These are phyloP conservation scores for Amphiprion clarkii DNA, from an alignment of 2,797 vertebrate species.

Conservation along the genomic window DNA sequence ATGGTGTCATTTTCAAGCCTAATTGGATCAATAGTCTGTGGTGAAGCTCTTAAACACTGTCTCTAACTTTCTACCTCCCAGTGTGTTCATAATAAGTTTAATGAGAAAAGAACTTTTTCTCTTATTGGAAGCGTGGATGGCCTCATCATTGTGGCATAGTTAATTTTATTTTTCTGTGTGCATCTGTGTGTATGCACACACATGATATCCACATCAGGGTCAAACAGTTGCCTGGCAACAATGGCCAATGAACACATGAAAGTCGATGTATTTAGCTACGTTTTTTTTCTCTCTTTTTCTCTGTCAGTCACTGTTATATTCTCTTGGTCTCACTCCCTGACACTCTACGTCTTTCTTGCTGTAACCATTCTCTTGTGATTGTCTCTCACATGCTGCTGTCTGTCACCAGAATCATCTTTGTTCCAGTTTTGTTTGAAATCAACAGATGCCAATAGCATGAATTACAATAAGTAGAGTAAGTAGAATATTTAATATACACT, in stretches of 20 bases:
- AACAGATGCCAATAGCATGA: not conserved
- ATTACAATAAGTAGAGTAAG: not conserved
- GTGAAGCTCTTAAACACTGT: slow-evolving; percentile 14
- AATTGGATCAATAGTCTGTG: slow-evolving; percentile 18
- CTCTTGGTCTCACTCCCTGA: not conserved
- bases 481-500: not conserved
- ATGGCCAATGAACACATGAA: slow-evolving; percentile 11
- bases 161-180: slow-evolving; percentile 2
- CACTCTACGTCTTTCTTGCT: slow-evolving; percentile 1
- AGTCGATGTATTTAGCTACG: slow-evolving; percentile 13
- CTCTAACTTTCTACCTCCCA: not conserved
- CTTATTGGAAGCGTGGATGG: slow-evolving; percentile 3
- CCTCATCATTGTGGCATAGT: slow-evolving; percentile 12
- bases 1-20: not conserved
- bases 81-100: slow-evolving; percentile 17
- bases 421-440: slow-evolving; percentile 13
- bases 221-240: slow-evolving; percentile 71
- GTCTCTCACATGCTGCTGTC: slow-evolving; percentile 17
- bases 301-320: not conserved
- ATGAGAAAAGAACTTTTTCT: slow-evolving; percentile 5
- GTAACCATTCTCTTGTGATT: not conserved
- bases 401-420: slow-evolving; percentile 5
- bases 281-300: not conserved
- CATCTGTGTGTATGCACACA: not conserved
- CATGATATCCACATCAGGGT: slow-evolving; percentile 37